phyloP scores from a whole-genome alignment of 2,888 invertebrate genomes.

The Kuschelorhynchus macadamiae region DNA sequence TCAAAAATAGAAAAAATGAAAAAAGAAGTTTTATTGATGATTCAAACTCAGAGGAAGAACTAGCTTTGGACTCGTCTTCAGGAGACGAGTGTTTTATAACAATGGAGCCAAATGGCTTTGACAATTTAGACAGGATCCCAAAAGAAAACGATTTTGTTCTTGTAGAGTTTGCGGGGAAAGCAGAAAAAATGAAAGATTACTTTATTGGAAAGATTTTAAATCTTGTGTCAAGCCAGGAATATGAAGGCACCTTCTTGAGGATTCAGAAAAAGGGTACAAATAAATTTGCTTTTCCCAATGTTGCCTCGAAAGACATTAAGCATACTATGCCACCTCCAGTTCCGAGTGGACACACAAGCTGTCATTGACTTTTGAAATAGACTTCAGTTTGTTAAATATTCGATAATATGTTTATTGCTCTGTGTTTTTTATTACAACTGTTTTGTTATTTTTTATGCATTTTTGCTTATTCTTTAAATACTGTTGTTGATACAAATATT shows the following conservation, averaged over 20 bases:
- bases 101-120: slow-evolving; percentile 31
- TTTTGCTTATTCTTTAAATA: no score
- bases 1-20: slow-evolving; percentile 23
- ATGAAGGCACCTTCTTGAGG: neutral
- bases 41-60: slow-evolving; percentile 30
- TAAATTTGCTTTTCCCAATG: slow-evolving; percentile 39
- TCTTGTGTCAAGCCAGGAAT: neutral
- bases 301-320: slow-evolving; percentile 28
- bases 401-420: no score
- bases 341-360: slow-evolving; percentile 21
- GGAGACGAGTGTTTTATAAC: slow-evolving; percentile 21
- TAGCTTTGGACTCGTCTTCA: slow-evolving; percentile 22
- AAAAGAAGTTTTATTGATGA: slow-evolving; percentile 25
- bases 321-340: slow-evolving; percentile 35
- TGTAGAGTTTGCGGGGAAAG: slow-evolving; percentile 26
- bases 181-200: slow-evolving; percentile 22
- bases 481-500: no score
- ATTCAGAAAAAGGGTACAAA: slow-evolving; percentile 18
- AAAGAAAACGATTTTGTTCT: slow-evolving; percentile 30
- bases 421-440: no score
- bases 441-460: no score
- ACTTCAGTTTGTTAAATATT: slow-evolving; percentile 24
- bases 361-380: slow-evolving; percentile 18
- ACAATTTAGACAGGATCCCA: slow-evolving; percentile 20
- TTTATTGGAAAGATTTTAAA: slow-evolving; percentile 27